Base-by-base conservation (phyloP, 2,888 invertebrate species). In the Poecilus cupreus region DNA sequence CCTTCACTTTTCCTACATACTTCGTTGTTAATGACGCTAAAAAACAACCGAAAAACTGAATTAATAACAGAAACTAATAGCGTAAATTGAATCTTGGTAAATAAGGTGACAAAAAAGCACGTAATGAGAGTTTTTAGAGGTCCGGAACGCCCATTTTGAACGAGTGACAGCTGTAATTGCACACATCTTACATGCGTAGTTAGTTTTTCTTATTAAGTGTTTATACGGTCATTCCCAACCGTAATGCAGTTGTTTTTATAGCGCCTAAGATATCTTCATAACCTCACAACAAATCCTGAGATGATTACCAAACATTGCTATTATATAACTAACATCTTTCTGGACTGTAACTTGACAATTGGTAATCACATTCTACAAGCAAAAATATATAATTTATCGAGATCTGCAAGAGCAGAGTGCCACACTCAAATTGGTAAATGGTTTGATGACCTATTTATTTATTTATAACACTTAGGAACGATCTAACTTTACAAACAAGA, bases 51-150 rank as follows among this genome's bases (percentile, higher is more conserved):
- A 60, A 26, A 68, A 68, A 68, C 37, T 68, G 32, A 13, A 18
- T 32, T 37, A 68, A 68, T 32, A 37, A 68, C 64, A 68, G 5
- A 51, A 57, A 68, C 64, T 68, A 68, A 68, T 60, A 60, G 60
- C 24, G 60, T 24, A 60, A 60, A 60, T 68, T 68, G 37, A 68
- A 68, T 68, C 64, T 60, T 24, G n/a, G 32, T 60, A 60, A 60
- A 60, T 26, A 24, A 18, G 64, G 39, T 68, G 64, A 68, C 64
- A 68, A 68, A 68, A 68, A 68, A 68, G 18, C 16, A 1, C 11
- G 64, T 68, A 68, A 39, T 68, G 64, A 68, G 64, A 64, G 64
- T 68, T 68, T 60, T 37, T 37, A 68, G 10, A 37, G 18, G 8
- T 10, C 11, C 18, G 39, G 64, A 68, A 68, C 37, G 64, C 64